Percentiles rank a stretch among this genome's conserved stretches.
phyloP scores from a whole-genome alignment of 2,797 vertebrate genomes.

The Sebastes baramenuke region DNA sequence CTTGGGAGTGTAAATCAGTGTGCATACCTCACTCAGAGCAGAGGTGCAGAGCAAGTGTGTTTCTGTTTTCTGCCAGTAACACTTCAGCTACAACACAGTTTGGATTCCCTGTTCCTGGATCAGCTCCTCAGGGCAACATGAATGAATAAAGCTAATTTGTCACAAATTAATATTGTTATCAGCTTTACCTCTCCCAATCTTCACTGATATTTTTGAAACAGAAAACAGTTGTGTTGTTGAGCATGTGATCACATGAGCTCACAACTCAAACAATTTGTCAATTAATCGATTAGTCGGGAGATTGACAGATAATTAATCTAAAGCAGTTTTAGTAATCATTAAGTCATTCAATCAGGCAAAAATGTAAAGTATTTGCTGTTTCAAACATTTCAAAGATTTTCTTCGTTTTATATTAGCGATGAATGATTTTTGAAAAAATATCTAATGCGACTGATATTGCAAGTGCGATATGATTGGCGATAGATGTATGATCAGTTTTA shows the following conservation, averaged over 20 bases:
- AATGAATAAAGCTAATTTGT: not conserved
- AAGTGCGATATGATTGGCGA: too few species aligned
- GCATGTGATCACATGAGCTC: not conserved
- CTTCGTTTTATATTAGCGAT: not conserved
- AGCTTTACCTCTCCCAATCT: not conserved
- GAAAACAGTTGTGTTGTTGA: not conserved
- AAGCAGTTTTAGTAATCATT: not conserved
- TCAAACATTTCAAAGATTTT: not conserved
- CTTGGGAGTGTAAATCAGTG: conserved; percentile 11
- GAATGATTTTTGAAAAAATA: too few species aligned
- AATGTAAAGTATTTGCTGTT: not conserved
- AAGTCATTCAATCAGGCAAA: not conserved
- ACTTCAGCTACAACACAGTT: not conserved
- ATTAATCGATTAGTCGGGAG: not conserved
- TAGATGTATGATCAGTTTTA: too few species aligned
- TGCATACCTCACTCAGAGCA: not conserved
- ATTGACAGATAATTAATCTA: not conserved
- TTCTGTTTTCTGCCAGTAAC: not conserved
- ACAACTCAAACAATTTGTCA: not conserved
- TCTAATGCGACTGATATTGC: too few species aligned
- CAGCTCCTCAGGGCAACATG: not conserved
- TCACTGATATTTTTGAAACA: not conserved
- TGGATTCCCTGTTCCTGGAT: not conserved
- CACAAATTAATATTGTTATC: not conserved
- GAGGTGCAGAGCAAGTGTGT: not conserved